Evolutionary conservation across 1,140 invertebrate species (phyloP), one percentile per base, ranked within the genome.

Genomic region (Bradynema listronoti): DNA sequence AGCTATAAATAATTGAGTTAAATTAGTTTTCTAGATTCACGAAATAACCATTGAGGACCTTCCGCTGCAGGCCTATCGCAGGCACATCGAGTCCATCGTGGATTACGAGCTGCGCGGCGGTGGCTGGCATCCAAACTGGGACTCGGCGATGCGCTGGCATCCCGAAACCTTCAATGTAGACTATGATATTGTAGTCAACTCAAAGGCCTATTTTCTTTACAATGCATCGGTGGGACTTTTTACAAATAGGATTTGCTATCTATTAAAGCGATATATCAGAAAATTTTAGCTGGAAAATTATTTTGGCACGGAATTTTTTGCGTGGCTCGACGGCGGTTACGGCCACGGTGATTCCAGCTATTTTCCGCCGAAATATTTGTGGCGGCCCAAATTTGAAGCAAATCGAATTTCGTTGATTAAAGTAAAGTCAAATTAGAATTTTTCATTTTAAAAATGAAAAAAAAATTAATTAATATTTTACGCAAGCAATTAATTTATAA

Each of bases 171-270:
- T 33, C 19, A 64, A 57, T 54, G 55, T 70, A 25, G 73, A 77
- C 29, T 77, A 77, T 43, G 63, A 73, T 47, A 39, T 77, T 41
- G 42, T 78, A 7, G 76, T 77, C 43, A 78, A 78, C 54, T 77
- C 74, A 9, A 77, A 77, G 58, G 55, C 75, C 16, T 76, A 77
- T 50, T 78, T 77, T 47, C 33, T 77, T 1, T 71, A 66, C 57
- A 75, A 77, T 56, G 68, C 72, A 19, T 72, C 74, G 19, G 71
- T 75, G 27, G 50, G 63, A 33, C 14, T 22, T 9, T 63, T 11
- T 6, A 9, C 32, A 50, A 1, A 9, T 1, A 47, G 19, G 11
- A 9, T 52, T 11, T 11, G 19, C n/a, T 30, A 47, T 49, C 52
- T 46, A n/a, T n/a, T n/a, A n/a, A n/a, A n/a, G n/a, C n/a, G n/a